Base-by-base conservation (phyloP, 2,113 vertebrate species). In the Chaenocephalus aceratus region DNA sequence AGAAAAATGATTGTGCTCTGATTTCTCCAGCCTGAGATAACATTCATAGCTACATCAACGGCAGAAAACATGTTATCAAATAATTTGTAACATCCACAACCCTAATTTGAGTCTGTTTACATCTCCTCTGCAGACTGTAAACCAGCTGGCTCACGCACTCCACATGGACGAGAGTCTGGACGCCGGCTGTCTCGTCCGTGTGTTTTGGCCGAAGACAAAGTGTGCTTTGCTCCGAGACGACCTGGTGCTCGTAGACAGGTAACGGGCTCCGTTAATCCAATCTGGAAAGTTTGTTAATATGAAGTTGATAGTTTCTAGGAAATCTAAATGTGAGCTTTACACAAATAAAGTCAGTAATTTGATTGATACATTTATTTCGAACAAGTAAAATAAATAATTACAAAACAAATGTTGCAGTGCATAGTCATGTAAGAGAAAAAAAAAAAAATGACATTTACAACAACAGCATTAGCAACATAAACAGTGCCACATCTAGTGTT, bases 181-280 rank as follows among this genome's bases (percentile, higher is more conserved):
- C 66, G 96, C 97, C 21, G 98, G 98, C 84, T 98, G 97, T 81
- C 96, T 99, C 0, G 98, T 99, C 8, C 97, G 96, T 62, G 97
- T 99, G 16, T 99, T 99, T 83, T 99, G 98, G 98, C 98, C 98
- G n/a, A 99, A 99, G 86, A 95, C 96, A 77, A 99, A 98, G 91
- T 99, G 98, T 91, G 98, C 96, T n/a, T 95, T 99, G 68, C 95
- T 99, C 80, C 93, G 98, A 94, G 98, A 99, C 36, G 98, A 99
- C 93, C 93, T 99, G 93, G 98, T 99, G 78, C 96, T 99, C 72
- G 95, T 99, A 76, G 98, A 99, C 96, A 99, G 98, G 98, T 99
- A 95, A 83, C 5, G 12, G 0, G 21, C 63, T 69, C 34, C 0
- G 0, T 58, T 49, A 9, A n/a, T 65, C 30, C 9, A 2, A 21